Evolutionary conservation across 2,113 vertebrate genomes (phyloP).

Genomic region (Pseudonaja textilis): DNA sequence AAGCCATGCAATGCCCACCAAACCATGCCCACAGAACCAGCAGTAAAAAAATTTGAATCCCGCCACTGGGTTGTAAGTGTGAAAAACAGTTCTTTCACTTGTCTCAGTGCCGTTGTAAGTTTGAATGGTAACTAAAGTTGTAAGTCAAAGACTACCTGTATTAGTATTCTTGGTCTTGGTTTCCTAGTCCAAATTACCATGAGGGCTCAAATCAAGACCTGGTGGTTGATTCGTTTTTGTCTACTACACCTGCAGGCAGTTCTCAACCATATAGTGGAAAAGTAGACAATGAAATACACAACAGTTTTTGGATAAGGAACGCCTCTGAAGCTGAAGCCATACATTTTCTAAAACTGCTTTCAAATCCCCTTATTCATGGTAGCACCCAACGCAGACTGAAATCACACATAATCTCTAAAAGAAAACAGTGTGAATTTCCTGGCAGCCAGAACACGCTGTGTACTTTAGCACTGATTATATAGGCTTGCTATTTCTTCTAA

Average conservation of each 20-base stretch:
- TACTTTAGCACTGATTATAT: not conserved
- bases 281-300: not conserved
- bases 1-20: too few relatives aligned
- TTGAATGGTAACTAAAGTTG: too few relatives aligned
- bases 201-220: not conserved
- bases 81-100: too few relatives aligned
- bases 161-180: not conserved
- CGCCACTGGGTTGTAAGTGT: too few relatives aligned
- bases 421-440: too few relatives aligned
- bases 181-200: not conserved
- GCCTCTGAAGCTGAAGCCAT: not conserved
- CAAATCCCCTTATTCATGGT: not conserved
- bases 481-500: not conserved
- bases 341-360: conserved; percentile 8
- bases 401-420: not conserved
- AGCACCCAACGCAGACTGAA: not conserved
- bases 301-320: not conserved
- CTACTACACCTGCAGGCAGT: not conserved
- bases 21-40: too few relatives aligned
- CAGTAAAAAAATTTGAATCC: too few relatives aligned
- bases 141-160: not conserved
- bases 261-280: not conserved
- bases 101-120: too few relatives aligned
- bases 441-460: not conserved
- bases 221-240: not conserved